Percentiles rank a stretch among this genome's conserved stretches.
These are phyloP conservation scores for Camponotus pennsylvanicus DNA, from an alignment of 1,140 invertebrate genomes.

Conservation along the genomic window DNA sequence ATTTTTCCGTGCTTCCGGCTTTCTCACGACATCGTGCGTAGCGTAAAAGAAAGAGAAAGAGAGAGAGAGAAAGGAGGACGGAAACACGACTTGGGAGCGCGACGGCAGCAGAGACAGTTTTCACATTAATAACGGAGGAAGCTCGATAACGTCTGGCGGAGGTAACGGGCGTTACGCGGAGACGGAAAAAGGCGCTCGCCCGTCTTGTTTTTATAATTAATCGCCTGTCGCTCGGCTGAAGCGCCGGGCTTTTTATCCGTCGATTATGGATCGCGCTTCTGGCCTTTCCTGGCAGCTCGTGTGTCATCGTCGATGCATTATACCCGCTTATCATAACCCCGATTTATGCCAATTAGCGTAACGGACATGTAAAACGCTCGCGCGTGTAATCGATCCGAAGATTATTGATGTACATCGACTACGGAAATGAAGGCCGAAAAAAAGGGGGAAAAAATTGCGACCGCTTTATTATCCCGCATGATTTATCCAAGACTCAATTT, in stretches of 20 bases:
- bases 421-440: neutral
- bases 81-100: constrained; percentile 18
- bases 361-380: neutral
- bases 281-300: constrained; percentile 30
- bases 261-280: constrained; percentile 58
- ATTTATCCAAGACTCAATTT: neutral
- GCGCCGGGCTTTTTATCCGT: constrained; percentile 43
- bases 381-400: neutral
- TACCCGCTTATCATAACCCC: constrained; percentile 32
- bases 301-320: constrained; percentile 46
- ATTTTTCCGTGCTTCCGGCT: constrained; percentile 68
- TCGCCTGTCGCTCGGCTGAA: constrained; percentile 48
- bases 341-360: constrained; percentile 47
- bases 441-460: neutral
- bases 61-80: constrained; percentile 22
- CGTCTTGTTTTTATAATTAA: constrained; percentile 64
- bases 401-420: neutral
- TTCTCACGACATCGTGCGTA: constrained; percentile 60
- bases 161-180: constrained; percentile 59
- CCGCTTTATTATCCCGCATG: neutral
- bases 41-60: neutral
- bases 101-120: constrained; percentile 50
- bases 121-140: constrained; percentile 69
- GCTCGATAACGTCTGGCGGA: constrained; percentile 51
- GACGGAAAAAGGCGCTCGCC: constrained; percentile 58